Conservation (phyloP, 2,888 invertebrate species). For the Isoperla grammatica region DNA sequence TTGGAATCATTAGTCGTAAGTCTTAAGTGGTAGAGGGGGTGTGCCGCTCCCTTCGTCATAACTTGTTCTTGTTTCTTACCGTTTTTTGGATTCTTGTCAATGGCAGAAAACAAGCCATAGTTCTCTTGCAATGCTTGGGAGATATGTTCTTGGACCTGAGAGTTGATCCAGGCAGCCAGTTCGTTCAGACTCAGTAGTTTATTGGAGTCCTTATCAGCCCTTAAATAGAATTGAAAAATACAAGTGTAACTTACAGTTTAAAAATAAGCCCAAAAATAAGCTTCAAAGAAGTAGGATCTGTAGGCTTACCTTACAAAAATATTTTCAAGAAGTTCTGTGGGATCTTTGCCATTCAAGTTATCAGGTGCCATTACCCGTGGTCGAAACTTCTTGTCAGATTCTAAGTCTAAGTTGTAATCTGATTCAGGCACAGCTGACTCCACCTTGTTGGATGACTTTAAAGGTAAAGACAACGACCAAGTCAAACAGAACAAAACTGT, state of each 20-base stretch:
- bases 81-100: constrained; percentile 61
- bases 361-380: constrained; percentile 39
- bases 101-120: constrained; percentile 57
- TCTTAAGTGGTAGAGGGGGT: too few species aligned
- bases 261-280: not conserved
- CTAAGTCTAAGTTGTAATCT: constrained; percentile 26
- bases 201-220: constrained; percentile 57
- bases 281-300: not conserved
- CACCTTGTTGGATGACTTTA: constrained; percentile 37
- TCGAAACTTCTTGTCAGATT: constrained; percentile 24
- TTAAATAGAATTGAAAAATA: constrained; percentile 37
- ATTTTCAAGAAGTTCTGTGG: constrained; percentile 44
- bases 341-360: constrained; percentile 45
- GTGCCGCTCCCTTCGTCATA: too few species aligned
- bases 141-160: constrained; percentile 63
- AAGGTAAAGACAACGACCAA: constrained; percentile 47
- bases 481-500: constrained; percentile 50
- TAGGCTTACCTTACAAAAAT: constrained; percentile 44
- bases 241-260: constrained; percentile 4
- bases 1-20: too few species aligned
- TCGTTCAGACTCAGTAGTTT: constrained; percentile 55
- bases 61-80: too few species aligned
- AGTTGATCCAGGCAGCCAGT: constrained; percentile 59
- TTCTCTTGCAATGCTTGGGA: constrained; percentile 60
- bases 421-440: constrained; percentile 19